phyloP scores from a whole-genome alignment of 1,140 invertebrate species.

The Eueides isabella region DNA sequence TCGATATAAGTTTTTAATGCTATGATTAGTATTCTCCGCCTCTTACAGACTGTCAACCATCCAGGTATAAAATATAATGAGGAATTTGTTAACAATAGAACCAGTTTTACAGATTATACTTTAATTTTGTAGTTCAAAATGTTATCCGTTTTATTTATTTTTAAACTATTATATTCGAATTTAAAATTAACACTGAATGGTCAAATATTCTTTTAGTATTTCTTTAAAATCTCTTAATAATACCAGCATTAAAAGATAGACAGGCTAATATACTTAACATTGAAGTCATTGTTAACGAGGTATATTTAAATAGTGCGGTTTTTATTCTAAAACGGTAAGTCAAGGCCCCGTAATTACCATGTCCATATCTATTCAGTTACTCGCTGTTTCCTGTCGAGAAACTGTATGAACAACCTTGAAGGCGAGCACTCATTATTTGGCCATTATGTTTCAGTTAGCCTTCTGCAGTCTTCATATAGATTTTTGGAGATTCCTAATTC shows the following conservation, averaged over 20 bases:
- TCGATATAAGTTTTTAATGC: not conserved
- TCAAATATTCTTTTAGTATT: not conserved
- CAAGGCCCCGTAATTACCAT: slow-evolving; percentile 76
- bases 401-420: slow-evolving; percentile 66
- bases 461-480: slow-evolving; percentile 59
- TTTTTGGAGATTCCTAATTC: slow-evolving; percentile 50
- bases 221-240: not conserved
- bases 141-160: no score
- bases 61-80: slow-evolving; percentile 3
- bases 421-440: slow-evolving; percentile 72
- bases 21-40: not conserved
- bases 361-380: slow-evolving; percentile 76
- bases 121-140: not conserved
- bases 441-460: slow-evolving; percentile 60
- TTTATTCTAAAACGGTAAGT: slow-evolving; percentile 79
- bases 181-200: no score
- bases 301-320: slow-evolving; percentile 70
- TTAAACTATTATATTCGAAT: no score
- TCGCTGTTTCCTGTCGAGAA: slow-evolving; percentile 73
- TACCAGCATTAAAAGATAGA: not conserved
- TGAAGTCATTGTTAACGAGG: slow-evolving; percentile 53
- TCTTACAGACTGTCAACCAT: not conserved
- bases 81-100: not conserved
- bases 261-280: slow-evolving; percentile 37
- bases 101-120: not conserved